Conservation (phyloP, 2,888 invertebrate species). For the Drepanosiphum platanoidis region DNA sequence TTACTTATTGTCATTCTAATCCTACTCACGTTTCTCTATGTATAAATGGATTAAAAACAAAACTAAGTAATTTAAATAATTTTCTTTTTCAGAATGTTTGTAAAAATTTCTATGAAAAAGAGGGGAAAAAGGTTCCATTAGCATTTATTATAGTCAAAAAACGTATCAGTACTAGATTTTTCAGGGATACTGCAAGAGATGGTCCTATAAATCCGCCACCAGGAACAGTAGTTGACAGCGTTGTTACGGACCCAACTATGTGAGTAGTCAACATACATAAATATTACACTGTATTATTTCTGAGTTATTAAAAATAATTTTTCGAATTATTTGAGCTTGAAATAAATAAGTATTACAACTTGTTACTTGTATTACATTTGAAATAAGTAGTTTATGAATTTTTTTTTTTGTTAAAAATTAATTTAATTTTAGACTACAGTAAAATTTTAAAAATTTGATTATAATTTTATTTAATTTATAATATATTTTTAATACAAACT, state of each 20-base stretch:
- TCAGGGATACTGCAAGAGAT: conserved; percentile 66
- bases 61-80: not conserved
- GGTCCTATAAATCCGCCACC: conserved; percentile 77
- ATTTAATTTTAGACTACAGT: too few species aligned
- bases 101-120: not conserved
- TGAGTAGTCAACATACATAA: conserved; percentile 16
- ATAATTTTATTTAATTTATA: too few species aligned
- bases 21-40: not conserved
- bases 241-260: conserved; percentile 79
- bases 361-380: too few species aligned
- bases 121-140: conserved; percentile 67
- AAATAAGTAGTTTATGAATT: too few species aligned
- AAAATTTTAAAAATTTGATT: too few species aligned
- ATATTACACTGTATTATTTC: not conserved
- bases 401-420: too few species aligned
- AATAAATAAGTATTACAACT: too few species aligned
- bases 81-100: not conserved
- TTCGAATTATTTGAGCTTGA: too few species aligned
- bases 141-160: conserved; percentile 90
- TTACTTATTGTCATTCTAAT: not conserved
- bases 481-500: too few species aligned
- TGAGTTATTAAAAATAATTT: not conserved
- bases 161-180: conserved; percentile 82
- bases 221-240: conserved; percentile 88
- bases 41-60: not conserved